phyloP scores from a whole-genome alignment of 2,888 invertebrate species.

The Dicycla oo region DNA sequence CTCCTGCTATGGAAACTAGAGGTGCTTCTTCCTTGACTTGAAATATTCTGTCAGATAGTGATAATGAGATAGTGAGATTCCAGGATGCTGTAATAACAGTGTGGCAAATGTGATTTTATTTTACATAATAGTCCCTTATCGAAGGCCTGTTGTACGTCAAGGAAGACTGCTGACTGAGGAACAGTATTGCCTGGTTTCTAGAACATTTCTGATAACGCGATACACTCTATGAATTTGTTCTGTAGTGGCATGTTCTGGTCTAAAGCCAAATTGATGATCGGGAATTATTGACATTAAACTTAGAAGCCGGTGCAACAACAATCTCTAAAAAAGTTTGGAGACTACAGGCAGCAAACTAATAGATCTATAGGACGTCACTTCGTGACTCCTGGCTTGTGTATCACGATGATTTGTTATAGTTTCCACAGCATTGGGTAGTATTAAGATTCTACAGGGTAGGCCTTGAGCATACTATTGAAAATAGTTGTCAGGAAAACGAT shows the following conservation, averaged over 20 bases:
- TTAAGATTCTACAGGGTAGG: too few relatives aligned
- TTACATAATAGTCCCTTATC: neutral
- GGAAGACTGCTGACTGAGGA: neutral
- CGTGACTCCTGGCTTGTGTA: neutral
- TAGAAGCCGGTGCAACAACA: too few relatives aligned
- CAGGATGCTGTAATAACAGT: neutral
- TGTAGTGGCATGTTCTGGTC: too few relatives aligned
- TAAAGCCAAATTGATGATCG: too few relatives aligned
- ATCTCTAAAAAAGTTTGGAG: too few relatives aligned
- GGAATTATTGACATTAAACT: too few relatives aligned
- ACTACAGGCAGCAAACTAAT: too few relatives aligned
- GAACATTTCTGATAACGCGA: neutral
- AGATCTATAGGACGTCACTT: neutral
- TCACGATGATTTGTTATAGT: neutral
- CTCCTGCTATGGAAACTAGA: too few relatives aligned
- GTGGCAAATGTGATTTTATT: neutral
- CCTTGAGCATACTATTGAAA: neutral
- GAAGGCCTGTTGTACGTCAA: neutral
- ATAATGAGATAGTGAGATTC: too few relatives aligned
- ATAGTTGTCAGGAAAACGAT: too few relatives aligned
- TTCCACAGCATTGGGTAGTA: neutral
- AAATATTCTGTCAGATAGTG: too few relatives aligned
- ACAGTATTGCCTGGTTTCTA: neutral
- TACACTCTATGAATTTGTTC: slow-evolving; percentile 13
- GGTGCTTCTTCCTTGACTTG: too few relatives aligned